Conservation (phyloP, 1,140 invertebrate genomes). For the Cylas formicarius region DNA sequence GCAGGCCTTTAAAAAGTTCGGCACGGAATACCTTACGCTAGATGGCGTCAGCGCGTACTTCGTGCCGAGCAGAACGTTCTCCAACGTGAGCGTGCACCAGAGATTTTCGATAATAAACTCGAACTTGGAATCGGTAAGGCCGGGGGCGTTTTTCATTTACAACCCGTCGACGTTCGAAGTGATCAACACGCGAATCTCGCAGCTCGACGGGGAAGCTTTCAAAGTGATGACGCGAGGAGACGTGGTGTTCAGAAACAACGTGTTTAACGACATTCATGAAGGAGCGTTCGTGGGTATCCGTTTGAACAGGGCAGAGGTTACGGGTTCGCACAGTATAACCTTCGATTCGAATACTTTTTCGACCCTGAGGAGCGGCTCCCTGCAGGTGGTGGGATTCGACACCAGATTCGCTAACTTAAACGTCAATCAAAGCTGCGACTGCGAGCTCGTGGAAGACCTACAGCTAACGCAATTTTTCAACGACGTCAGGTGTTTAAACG, state of each 20-base stretch:
- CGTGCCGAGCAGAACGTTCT: conserved; percentile 62
- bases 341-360: conserved; percentile 60
- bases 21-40: conserved; percentile 55
- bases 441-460: conserved; percentile 44
- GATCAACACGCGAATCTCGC: conserved; percentile 46
- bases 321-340: conserved; percentile 41
- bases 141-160: conserved; percentile 51
- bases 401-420: conserved; percentile 51
- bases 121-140: conserved; percentile 45
- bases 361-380: conserved; percentile 49
- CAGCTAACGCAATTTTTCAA: conserved; percentile 25
- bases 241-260: conserved; percentile 60
- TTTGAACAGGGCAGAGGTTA: conserved; percentile 43
- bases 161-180: conserved; percentile 47
- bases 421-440: conserved; percentile 54
- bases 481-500: conserved; percentile 32
- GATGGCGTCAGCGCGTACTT: conserved; percentile 45
- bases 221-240: conserved; percentile 53
- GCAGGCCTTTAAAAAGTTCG: conserved; percentile 73
- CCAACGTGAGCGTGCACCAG: conserved; percentile 61
- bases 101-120: conserved; percentile 60
- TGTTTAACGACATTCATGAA: conserved; percentile 47
- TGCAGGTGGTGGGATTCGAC: conserved; percentile 53
- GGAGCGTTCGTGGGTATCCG: conserved; percentile 57
- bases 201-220: conserved; percentile 57